Conservation (phyloP, 2,113 vertebrate genomes). For the Callorhinus ursinus region DNA sequence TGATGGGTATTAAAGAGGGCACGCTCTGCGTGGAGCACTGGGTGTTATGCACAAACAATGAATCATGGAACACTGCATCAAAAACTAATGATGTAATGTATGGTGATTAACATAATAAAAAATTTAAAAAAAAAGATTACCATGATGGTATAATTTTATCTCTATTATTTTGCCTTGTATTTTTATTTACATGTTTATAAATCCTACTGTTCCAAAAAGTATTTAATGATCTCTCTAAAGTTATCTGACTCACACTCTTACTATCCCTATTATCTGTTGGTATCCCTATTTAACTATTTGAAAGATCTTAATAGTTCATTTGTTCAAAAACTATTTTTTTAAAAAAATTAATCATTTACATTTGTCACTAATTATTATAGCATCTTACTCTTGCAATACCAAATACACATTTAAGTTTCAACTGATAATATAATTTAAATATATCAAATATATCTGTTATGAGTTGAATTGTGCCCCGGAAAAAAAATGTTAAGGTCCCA, state of each 20-base stretch:
- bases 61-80: too few relatives aligned
- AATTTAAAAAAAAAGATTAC: not conserved
- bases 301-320: conserved; percentile 34
- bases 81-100: too few relatives aligned
- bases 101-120: too few relatives aligned
- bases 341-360: not conserved
- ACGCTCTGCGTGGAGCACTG: too few relatives aligned
- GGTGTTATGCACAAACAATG: too few relatives aligned
- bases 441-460: not conserved
- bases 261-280: not conserved
- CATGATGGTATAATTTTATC: not conserved
- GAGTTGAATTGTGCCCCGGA: not conserved
- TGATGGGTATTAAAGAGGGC: too few relatives aligned
- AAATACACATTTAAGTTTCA: conserved; percentile 39
- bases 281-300: conserved; percentile 21
- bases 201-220: not conserved
- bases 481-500: not conserved
- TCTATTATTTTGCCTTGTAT: conserved; percentile 30
- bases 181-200: conserved; percentile 49
- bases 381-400: not conserved
- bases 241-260: not conserved
- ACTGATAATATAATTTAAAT: conserved; percentile 25
- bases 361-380: not conserved
- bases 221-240: conserved; percentile 49
- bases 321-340: conserved; percentile 12